A percentile compares a stretch with the other conserved stretches of the same genome.
phyloP scores from a whole-genome alignment of 2,113 vertebrate genomes.

The Piprites chloris region DNA sequence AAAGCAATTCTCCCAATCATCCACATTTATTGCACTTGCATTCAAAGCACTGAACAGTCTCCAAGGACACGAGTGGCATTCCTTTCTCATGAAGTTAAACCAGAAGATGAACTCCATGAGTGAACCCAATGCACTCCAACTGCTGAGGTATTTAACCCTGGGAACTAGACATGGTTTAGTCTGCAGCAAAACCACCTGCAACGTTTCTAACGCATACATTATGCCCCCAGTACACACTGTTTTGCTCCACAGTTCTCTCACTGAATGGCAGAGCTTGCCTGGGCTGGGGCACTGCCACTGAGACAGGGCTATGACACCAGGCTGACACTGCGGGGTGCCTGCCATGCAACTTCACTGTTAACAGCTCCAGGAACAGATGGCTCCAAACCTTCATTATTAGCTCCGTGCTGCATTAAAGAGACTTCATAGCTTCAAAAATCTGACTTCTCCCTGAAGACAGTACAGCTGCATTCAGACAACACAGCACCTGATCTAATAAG shows the following conservation, averaged over 20 bases:
- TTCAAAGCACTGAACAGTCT: not conserved
- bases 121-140: not conserved
- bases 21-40: not conserved
- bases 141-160: not conserved
- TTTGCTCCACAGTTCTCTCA: not conserved
- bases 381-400: not conserved
- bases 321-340: not conserved
- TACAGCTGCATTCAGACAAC: not conserved
- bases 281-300: not conserved
- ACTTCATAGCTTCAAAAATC: not conserved
- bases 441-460: not conserved
- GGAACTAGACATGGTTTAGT: not conserved
- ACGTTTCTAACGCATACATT: not conserved
- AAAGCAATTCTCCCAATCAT: not conserved
- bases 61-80: not conserved
- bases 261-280: not conserved
- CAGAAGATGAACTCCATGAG: not conserved
- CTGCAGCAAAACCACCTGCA: not conserved
- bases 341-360: not conserved
- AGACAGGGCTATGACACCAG: not conserved
- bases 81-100: not conserved
- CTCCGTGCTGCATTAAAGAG: not conserved
- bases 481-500: not conserved
- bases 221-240: not conserved
- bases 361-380: not conserved